Evolutionary conservation across 2,113 vertebrate genomes (phyloP), one percentile per base, ranked within the genome.

Genomic region (Ramphastos sulfuratus): DNA sequence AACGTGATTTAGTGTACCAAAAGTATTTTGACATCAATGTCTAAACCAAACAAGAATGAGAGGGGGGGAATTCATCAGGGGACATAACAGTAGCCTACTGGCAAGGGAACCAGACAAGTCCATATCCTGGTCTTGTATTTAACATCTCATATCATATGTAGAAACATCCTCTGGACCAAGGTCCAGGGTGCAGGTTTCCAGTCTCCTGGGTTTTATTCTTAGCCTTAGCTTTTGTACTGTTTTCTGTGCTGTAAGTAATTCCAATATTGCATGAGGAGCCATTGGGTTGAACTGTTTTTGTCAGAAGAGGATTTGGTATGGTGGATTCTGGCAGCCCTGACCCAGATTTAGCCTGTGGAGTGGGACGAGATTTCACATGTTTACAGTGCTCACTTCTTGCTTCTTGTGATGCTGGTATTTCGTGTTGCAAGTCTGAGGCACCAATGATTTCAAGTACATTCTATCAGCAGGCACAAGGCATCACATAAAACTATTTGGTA

Each of bases 81-180:
- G 7, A 1, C n/a, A 3, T 18, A 23, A 61, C 2, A 39, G 12
- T 35, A 70, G 15, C n/a, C 55, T 44, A 19, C 15, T 0, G 2
- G 8, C 37, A 54, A 73, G 42, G 19, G 46, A 87, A 20, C 12
- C 11, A 79, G 31, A 23, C 42, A 87, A n/a, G 3, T 82, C 44
- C 18, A 6, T n/a, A 27, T 65, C 11, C 37, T 56, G 20, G 6
- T 46, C 12, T 28, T 63, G 21, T 37, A 17, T n/a, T 80, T 73
- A 59, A 42, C 3, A 7, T 19, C 31, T 61, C 28, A 10, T 19
- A 12, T 23, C 28, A 30, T 4, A 11, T 2, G 66, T 0, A 6
- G 55, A 73, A 87, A 52, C 10, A 35, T 69, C 16, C 17, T 82
- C 46, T 85, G 52, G 20, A 80, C 8, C 25, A 31, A 65, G 28